Evolutionary conservation across 2,113 vertebrate genomes (phyloP).

Genomic region (Myotis lucifugus): DNA sequence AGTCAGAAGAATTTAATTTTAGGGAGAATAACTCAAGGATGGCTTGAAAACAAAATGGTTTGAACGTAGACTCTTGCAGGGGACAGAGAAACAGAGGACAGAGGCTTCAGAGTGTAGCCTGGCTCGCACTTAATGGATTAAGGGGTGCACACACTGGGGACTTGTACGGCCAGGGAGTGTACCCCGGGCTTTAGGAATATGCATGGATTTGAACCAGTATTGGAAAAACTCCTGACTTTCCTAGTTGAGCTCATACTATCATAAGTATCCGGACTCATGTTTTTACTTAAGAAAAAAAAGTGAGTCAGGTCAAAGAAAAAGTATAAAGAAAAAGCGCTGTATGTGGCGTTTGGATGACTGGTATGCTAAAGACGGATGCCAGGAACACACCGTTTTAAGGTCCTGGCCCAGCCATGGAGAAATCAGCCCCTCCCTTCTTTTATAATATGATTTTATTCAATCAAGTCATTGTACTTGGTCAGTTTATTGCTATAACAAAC

Average conservation of each 20-base stretch:
- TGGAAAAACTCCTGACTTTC: background rate
- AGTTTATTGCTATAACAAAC: slow-evolving; percentile 87
- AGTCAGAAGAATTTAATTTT: slow-evolving; percentile 54
- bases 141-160: rapidly evolving
- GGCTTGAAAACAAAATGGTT: background rate
- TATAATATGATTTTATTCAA: slow-evolving; percentile 80
- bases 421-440: slow-evolving; percentile 53
- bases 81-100: background rate
- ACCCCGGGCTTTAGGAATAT: background rate
- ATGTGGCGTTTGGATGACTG: background rate
- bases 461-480: slow-evolving; percentile 88
- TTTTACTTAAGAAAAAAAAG: background rate
- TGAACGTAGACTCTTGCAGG: background rate
- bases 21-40: background rate
- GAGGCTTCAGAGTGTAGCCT: background rate
- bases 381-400: background rate
- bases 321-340: background rate
- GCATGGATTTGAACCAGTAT: background rate
- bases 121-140: rapidly evolving
- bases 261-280: background rate
- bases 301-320: background rate
- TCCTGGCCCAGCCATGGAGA: background rate
- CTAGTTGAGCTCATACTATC: background rate
- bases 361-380: background rate
- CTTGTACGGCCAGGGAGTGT: rapidly evolving